A percentile compares a stretch with the other conserved stretches of the same genome.
These are phyloP conservation scores for Drosophila sechellia DNA, from an alignment of 1,140 invertebrate species.

Conservation along the genomic window DNA sequence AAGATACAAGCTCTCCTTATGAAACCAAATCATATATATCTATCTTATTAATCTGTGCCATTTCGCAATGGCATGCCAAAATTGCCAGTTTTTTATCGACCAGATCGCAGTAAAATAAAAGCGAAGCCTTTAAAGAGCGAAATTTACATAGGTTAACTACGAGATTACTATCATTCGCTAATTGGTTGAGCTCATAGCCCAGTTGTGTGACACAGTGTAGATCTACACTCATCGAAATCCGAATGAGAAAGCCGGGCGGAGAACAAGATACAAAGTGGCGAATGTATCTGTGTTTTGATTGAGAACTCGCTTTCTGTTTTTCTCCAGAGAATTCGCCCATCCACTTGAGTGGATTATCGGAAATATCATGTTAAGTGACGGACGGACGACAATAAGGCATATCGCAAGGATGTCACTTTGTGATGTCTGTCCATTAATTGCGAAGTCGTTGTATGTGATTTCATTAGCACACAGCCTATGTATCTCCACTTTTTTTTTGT, in stretches of 20 bases:
- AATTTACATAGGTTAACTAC: conserved; percentile 33
- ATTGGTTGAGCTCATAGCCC: conserved; percentile 27
- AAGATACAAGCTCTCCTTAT: not conserved
- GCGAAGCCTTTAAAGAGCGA: conserved; percentile 16
- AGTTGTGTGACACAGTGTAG: conserved; percentile 50
- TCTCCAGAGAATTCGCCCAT: conserved; percentile 10
- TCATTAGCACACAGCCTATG: conserved; percentile 59
- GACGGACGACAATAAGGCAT: conserved; percentile 54
- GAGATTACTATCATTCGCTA: conserved; percentile 34
- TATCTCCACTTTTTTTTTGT: conserved; percentile 1
- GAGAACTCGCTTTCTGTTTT: conserved; percentile 71
- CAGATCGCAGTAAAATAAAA: conserved; percentile 10
- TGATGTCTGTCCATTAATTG: conserved; percentile 60
- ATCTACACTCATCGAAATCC: conserved; percentile 45
- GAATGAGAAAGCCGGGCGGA: conserved; percentile 42
- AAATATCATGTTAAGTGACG: conserved; percentile 43
- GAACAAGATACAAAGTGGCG: conserved; percentile 63
- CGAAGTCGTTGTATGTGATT: conserved; percentile 67
- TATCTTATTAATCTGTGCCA: conserved; percentile 13
- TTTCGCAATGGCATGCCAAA: conserved; percentile 27
- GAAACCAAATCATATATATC: conserved; percentile 23
- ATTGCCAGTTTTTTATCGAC: conserved; percentile 21
- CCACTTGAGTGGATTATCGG: conserved; percentile 47
- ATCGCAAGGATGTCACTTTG: conserved; percentile 75
- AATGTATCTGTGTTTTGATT: conserved; percentile 60